Base-by-base conservation (phyloP, 1,140 invertebrate species). In the Hermetia illucens region DNA sequence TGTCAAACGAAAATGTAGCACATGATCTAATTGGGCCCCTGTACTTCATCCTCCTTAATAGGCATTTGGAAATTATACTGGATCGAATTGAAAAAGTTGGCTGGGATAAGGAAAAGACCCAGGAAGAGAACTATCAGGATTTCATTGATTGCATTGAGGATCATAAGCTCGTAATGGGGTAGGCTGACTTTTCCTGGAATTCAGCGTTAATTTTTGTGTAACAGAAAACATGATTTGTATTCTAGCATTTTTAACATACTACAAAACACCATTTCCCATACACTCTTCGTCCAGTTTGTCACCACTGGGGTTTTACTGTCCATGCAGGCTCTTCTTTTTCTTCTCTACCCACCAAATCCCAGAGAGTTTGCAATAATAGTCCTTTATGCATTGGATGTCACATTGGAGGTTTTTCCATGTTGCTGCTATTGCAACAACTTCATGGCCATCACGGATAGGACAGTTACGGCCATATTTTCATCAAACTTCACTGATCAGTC, bases 401-500 rank as follows among this genome's bases (percentile, higher is more conserved):
- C 40, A 1, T 21, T 40, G 18, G 32, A 44, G 20, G 29, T 40
- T 4, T 32, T 44, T 9, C 38, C 38, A 4, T 36, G 34, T 38
- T 44, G 42, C 27, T 44, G 34, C 34, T 40, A 31, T 30, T 38
- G 40, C 2, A 44, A 40, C 35, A 6, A 22, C 5, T 21, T 40
- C 4, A 40, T 44, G 38, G 21, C 29, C 4, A 34, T 33, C 21
- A 40, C 27, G 16, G 29, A 19, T n/a, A 8, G 24, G 17, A n/a
- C 40, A 3, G 40, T 39, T 3, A 40, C 38, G 12, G 42, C 42
- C 5, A 33, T 44, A 29, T 44, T 40, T 20, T 20, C 16, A 2
- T 44, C 37, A 19, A 40, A 40, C 21, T 44, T 38, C 38, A 35
- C 25, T 21, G 38, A 40, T 12, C 42, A 44, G 22, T 31, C 35